Conservation (phyloP, 2,888 invertebrate species). For the Phalera bucephala region DNA sequence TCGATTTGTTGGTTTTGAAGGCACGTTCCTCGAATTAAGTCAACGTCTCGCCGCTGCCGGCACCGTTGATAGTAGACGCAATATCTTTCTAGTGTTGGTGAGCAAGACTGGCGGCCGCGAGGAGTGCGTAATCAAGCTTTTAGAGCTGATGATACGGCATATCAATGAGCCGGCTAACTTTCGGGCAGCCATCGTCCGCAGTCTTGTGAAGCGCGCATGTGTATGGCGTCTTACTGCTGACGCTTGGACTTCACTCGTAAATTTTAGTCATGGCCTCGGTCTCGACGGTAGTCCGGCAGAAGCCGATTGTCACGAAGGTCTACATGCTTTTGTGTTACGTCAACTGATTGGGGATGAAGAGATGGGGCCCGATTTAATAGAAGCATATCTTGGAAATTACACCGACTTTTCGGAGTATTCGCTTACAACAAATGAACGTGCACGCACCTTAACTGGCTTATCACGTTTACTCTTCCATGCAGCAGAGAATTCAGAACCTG, state of each 20-base stretch:
- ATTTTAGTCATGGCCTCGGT: slow-evolving; percentile 53
- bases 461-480: slow-evolving; percentile 29
- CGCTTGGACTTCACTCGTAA: slow-evolving; percentile 47
- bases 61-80: slow-evolving; percentile 48
- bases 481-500: slow-evolving; percentile 19
- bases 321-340: slow-evolving; percentile 57
- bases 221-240: slow-evolving; percentile 52
- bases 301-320: slow-evolving; percentile 51
- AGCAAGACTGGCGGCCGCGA: slow-evolving; percentile 58
- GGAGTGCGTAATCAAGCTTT: slow-evolving; percentile 41
- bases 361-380: slow-evolving; percentile 25
- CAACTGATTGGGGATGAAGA: slow-evolving; percentile 34
- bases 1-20: slow-evolving; percentile 50
- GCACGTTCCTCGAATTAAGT: slow-evolving; percentile 47
- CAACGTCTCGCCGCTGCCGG: slow-evolving; percentile 45
- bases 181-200: slow-evolving; percentile 57
- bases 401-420: slow-evolving; percentile 48
- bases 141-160: slow-evolving; percentile 44
- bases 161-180: slow-evolving; percentile 54
- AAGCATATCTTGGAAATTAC: slow-evolving; percentile 43
- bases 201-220: slow-evolving; percentile 54
- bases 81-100: slow-evolving; percentile 60
- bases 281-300: slow-evolving; percentile 48
- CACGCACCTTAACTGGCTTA: too few relatives aligned
- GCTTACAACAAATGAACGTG: slow-evolving; percentile 39